These are phyloP conservation scores for Micropoecilia bifurca DNA, from an alignment of 2,797 vertebrate genomes.

Conservation along the genomic window DNA sequence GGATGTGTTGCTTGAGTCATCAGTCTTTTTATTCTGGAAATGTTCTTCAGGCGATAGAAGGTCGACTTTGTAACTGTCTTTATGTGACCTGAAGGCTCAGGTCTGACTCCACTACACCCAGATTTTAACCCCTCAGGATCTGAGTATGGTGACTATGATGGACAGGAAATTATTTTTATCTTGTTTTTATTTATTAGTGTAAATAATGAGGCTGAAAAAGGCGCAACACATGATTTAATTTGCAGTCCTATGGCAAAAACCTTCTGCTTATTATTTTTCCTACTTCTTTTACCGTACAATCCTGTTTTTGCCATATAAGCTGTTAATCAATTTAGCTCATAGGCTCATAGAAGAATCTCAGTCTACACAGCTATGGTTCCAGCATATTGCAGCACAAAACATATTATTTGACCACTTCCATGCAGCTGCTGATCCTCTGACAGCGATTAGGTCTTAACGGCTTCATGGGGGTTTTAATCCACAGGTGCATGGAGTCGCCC, in stretches of 20 bases:
- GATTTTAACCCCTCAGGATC: no score
- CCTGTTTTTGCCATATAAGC: background rate
- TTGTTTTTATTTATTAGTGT: no score
- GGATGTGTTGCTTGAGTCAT: no score
- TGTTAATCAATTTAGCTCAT: background rate
- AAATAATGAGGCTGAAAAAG: background rate
- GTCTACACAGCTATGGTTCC: background rate
- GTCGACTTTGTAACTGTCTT: no score
- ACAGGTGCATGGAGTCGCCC: conserved; percentile 12
- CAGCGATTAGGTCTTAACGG: conserved; percentile 32
- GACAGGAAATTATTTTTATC: no score
- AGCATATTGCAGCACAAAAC: background rate
- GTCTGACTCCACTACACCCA: no score
- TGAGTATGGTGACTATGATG: no score
- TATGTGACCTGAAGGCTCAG: no score
- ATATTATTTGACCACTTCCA: conserved; percentile 11
- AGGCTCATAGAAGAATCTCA: background rate
- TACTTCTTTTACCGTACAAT: background rate
- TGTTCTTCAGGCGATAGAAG: no score
- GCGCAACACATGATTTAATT: background rate
- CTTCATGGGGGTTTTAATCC: conserved; percentile 33
- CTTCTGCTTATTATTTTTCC: background rate
- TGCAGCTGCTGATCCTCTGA: conserved; percentile 37
- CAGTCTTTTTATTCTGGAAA: no score
- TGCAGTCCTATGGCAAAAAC: background rate